Evolutionary conservation across 1,140 invertebrate species (phyloP).

Genomic region (Drosophila grimshawi): DNA sequence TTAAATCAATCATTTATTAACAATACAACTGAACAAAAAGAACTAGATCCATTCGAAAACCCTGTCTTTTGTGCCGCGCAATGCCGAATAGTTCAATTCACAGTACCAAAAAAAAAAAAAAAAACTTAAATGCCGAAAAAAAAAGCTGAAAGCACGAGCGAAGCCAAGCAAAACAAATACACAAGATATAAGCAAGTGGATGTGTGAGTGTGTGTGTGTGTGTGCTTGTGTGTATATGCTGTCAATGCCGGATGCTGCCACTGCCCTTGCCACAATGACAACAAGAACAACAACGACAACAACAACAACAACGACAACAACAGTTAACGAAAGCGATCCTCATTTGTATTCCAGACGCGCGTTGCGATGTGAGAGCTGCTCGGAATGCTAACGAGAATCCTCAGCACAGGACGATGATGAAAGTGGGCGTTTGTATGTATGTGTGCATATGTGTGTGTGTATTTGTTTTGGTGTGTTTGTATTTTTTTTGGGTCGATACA

Average conservation of each 20-base stretch:
- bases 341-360: slow-evolving; percentile 84
- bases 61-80: slow-evolving; percentile 1
- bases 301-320: no score
- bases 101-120: slow-evolving; percentile 19
- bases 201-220: slow-evolving; percentile 33
- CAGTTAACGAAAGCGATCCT: slow-evolving; percentile 78
- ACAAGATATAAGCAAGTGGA: slow-evolving; percentile 63
- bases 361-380: slow-evolving; percentile 61
- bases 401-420: slow-evolving; percentile 59
- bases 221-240: slow-evolving; percentile 25
- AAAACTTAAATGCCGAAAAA: slow-evolving; percentile 40
- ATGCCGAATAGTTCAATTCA: slow-evolving; percentile 9
- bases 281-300: slow-evolving; percentile 10
- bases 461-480: slow-evolving; percentile 26
- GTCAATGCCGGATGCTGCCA: slow-evolving; percentile 76
- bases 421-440: slow-evolving; percentile 63
- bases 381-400: slow-evolving; percentile 71
- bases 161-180: slow-evolving; percentile 68
- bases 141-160: slow-evolving; percentile 47
- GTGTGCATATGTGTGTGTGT: slow-evolving; percentile 18
- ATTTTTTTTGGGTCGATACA: slow-evolving; percentile 64
- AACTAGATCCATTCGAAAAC: slow-evolving; percentile 36
- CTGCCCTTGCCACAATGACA: slow-evolving; percentile 36
- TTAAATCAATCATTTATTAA: no score
- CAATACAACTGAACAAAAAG: not conserved